Evolutionary conservation across 2,113 vertebrate species (phyloP), one percentile per base, ranked within the genome.

Genomic region (Lanius ludovicianus): DNA sequence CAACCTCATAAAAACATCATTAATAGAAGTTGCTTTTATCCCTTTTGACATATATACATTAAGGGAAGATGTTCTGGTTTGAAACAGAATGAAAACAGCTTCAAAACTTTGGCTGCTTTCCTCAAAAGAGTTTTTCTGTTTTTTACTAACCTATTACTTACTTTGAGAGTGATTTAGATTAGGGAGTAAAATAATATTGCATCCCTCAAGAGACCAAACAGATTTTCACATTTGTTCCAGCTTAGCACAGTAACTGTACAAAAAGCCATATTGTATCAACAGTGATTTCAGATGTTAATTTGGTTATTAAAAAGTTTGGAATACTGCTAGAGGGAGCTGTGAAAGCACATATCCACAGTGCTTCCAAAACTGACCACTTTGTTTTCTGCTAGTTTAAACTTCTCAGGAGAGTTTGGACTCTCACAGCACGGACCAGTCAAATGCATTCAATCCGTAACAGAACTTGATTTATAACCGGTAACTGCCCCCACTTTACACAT

Each of bases 291-390:
- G 55, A 70, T 23, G 42, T 41, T 74, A 64, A 57, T 65, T 79
- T 50, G 33, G 21, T 47, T 84, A 92, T 80, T 57, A 67, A 65
- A 18, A 35, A 44, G 30, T 70, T 22, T 13, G 4, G 33, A 88
- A 77, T 30, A 12, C 76, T 93, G 79, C 85, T 90, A 83, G 59
- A 93, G 71, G 82, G 92, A 93, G 84, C 82, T 59, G 82, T 88
- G 90, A 93, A 93, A 82, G 74, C 57, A 93, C 39, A 41, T 7
- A 85, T 18, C 50, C 33, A 47, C 2, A 9, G n/a, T 17, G 46
- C 35, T 80, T 50, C 13, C 64, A 56, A 69, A 87, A 69, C 0
- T 17, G 37, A 71, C 69, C 79, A 23, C n/a, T 68, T 71, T 16
- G 25, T 55, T 71, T 78, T 63, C 77, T 59, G 81, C 41, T 30